Evolutionary conservation across 2,113 vertebrate genomes (phyloP), one percentile per base, ranked within the genome.

Genomic region (Erythrocercus mccallii): DNA sequence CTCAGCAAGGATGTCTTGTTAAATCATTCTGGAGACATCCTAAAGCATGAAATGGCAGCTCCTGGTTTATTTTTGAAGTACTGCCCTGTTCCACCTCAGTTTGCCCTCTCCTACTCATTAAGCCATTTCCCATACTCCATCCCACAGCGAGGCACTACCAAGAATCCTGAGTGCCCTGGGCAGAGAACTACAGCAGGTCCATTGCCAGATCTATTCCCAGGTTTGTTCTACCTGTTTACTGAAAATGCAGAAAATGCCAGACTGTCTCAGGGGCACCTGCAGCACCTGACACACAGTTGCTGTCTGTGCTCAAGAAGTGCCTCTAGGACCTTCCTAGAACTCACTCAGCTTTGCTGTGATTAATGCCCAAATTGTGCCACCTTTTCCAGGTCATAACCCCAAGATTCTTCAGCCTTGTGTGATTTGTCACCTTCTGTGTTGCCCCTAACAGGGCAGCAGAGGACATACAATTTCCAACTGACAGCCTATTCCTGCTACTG

Each of bases 231-330:
- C 30, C 25, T 16, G 6, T 15, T 81, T 30, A 33, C 50, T 48
- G 40, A 65, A 90, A 42, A 37, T 2, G 9, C 65, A 76, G 66
- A 53, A 58, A 50, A 47, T 2, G 4, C 28, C 15, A 38, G 37
- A 48, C 45, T 62, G 47, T 44, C 38, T 22, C 70, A 23, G 51
- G 51, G 30, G 37, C 56, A 65, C 40, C 48, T 25, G 11, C 17
- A 91, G 54, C 2, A 1, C 45, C 17, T 19, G 47, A 66, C 14
- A 53, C 28, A 6, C 2, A 17, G 45, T 0, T 21, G 47, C 61
- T 88, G 65, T 42, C 37, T 47, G 28, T 33, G 35, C 83, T 74
- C 65, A 16, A 4, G 10, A 42, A 31, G 35, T 27, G 25, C 25
- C 68, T 30, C 68, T 25, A 10, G 6, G 1, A 17, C 40, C 23